These are phyloP conservation scores for Andrena hattorfiana DNA, from an alignment of 2,888 invertebrate species.

Conservation along the genomic window DNA sequence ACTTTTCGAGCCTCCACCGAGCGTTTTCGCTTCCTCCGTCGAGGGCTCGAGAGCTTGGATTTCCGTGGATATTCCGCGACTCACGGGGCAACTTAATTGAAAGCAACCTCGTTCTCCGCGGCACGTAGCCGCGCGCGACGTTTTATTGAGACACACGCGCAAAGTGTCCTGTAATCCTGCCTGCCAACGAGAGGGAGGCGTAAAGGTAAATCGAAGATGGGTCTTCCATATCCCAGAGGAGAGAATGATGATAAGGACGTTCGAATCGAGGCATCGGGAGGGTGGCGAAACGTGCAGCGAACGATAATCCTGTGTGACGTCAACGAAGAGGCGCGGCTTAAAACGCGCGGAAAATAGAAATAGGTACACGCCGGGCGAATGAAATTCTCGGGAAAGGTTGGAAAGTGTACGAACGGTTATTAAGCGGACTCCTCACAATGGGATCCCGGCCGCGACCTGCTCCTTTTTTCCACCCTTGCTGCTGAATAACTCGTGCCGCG, in stretches of 20 bases:
- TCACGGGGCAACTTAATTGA: conserved; percentile 4
- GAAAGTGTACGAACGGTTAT: conserved; percentile 25
- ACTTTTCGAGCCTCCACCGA: background rate
- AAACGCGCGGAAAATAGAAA: conserved; percentile 44
- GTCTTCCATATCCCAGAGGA: conserved; percentile 5
- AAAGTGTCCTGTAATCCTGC: background rate
- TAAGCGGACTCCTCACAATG: conserved; percentile 45
- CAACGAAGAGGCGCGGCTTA: conserved; percentile 31
- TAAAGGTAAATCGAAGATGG: background rate
- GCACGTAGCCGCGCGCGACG: background rate
- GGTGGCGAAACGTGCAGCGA: conserved; percentile 27
- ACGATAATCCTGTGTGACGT: conserved; percentile 49
- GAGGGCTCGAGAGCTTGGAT: background rate
- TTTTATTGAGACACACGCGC: background rate
- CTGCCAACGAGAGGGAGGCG: background rate
- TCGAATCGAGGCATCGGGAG: conserved; percentile 41
- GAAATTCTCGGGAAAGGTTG: conserved; percentile 40
- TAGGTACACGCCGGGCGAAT: background rate
- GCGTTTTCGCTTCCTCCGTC: background rate
- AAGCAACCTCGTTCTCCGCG: background rate
- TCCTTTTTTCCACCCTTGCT: background rate
- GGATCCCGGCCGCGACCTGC: background rate
- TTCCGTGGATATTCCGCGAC: background rate
- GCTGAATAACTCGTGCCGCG: conserved; percentile 32
- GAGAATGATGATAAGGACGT: conserved; percentile 34